A percentile compares a stretch with the other conserved stretches of the same genome.
phyloP scores from a whole-genome alignment of 2,797 vertebrate genomes.

The Silurus lanzhouensis region DNA sequence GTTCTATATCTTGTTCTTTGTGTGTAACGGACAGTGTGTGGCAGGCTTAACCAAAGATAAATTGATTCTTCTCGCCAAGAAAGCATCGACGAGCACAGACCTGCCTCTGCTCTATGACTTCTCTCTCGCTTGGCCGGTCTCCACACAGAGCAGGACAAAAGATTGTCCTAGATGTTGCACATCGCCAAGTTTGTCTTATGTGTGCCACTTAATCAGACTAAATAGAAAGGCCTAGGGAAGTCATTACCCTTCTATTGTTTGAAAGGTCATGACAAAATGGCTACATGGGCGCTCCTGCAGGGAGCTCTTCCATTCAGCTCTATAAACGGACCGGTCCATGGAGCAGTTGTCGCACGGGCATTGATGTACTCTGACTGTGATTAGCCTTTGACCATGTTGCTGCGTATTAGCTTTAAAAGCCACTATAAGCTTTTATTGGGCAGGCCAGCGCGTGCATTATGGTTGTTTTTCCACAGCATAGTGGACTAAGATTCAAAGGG shows the following conservation, averaged over 20 bases:
- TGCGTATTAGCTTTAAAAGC: conserved; percentile 59
- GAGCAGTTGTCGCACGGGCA: conserved; percentile 44
- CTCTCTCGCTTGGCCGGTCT: conserved; percentile 28
- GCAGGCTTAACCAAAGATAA: conserved; percentile 14
- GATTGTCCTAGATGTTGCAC: conserved; percentile 49
- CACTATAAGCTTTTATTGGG: conserved; percentile 46
- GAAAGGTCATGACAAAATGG: conserved; percentile 57
- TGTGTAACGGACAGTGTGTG: conserved; percentile 1
- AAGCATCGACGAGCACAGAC: conserved; percentile 8
- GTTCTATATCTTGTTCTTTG: not conserved
- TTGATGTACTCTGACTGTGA: conserved; percentile 55
- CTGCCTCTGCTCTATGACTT: conserved; percentile 20
- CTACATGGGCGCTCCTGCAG: conserved; percentile 54
- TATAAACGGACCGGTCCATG: conserved; percentile 54
- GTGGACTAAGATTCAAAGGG: conserved; percentile 22
- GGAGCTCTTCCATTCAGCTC: conserved; percentile 49
- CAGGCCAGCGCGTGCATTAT: conserved; percentile 31
- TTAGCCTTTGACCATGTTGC: conserved; percentile 59
- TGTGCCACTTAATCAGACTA: conserved; percentile 58
- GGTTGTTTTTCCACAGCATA: conserved; percentile 15
- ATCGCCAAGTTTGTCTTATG: conserved; percentile 49
- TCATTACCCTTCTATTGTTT: conserved; percentile 64
- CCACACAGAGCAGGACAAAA: conserved; percentile 43
- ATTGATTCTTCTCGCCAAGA: conserved; percentile 28
- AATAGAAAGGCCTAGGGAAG: conserved; percentile 59